A percentile compares a stretch with the other conserved stretches of the same genome.
Evolutionary conservation across 2,888 invertebrate species (phyloP).

Genomic region (Dysmachus trigonus): DNA sequence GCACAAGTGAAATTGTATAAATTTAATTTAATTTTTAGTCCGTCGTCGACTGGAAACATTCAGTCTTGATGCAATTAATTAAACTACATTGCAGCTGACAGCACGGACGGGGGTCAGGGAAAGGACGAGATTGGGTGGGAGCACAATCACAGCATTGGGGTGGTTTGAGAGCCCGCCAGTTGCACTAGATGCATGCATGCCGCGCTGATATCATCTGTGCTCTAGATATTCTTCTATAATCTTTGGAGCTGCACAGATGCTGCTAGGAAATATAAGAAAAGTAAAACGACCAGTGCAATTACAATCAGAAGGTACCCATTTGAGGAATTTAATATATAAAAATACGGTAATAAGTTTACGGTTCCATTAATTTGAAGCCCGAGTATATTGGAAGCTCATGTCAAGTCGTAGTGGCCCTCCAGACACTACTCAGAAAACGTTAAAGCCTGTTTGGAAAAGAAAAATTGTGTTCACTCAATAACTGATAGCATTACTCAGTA

Average conservation of each 20-base stretch:
- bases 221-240: neutral
- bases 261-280: neutral
- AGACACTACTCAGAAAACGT: neutral
- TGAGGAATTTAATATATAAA: neutral
- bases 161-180: neutral
- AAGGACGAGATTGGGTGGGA: neutral
- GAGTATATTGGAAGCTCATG: neutral
- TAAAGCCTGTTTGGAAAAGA: neutral
- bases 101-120: neutral
- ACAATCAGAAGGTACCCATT: neutral
- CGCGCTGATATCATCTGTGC: neutral
- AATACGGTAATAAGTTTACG: no score
- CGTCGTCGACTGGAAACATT: neutral
- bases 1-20: neutral
- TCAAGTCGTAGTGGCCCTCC: neutral
- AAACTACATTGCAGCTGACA: conserved; percentile 18
- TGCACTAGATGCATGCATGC: neutral
- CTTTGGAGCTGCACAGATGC: neutral
- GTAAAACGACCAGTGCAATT: neutral
- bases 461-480: neutral
- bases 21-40: conserved; percentile 3
- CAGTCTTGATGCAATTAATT: conserved; percentile 9
- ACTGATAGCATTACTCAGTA: neutral
- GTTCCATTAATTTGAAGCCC: neutral
- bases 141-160: neutral